A percentile compares a stretch with the other conserved stretches of the same genome.
These are phyloP conservation scores for Pilophorus perplexus DNA, from an alignment of 2,888 invertebrate species.

Conservation along the genomic window DNA sequence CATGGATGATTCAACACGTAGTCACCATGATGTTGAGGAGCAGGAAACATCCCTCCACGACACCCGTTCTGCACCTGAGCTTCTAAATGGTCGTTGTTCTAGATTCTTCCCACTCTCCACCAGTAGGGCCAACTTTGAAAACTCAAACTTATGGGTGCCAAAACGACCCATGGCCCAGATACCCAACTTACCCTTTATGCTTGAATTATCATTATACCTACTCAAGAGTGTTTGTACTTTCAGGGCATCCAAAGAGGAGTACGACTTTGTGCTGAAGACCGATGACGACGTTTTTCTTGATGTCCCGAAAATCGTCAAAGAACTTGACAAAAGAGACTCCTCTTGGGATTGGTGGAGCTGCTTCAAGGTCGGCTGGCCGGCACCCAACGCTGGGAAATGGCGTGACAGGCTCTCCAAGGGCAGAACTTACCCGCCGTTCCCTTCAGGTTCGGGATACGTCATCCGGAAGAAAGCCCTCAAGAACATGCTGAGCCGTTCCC, in stretches of 20 bases:
- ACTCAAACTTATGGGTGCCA: too few relatives aligned
- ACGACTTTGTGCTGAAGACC: constrained; percentile 48
- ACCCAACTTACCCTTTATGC: neutral
- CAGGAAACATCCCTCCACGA: neutral
- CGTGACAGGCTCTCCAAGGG: constrained; percentile 47
- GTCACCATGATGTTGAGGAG: neutral
- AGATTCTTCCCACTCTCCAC: neutral
- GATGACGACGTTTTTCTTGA: constrained; percentile 50
- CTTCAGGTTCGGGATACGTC: constrained; percentile 50
- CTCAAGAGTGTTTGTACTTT: constrained; percentile 13
- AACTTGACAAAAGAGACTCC: constrained; percentile 36
- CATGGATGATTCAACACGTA: neutral
- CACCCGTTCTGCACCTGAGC: neutral
- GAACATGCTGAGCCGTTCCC: neutral
- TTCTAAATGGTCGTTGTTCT: constrained; percentile 4
- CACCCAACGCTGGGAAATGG: constrained; percentile 49
- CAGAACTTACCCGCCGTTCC: constrained; percentile 49
- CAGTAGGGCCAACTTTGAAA: too few relatives aligned
- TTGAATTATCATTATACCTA: neutral
- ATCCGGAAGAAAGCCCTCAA: constrained; percentile 44
- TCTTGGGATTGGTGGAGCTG: constrained; percentile 49
- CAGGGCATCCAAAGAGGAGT: constrained; percentile 46
- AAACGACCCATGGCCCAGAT: neutral
- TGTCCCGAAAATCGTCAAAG: constrained; percentile 44
- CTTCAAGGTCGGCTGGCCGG: constrained; percentile 48